These are phyloP conservation scores for Phalacrocorax aristotelis DNA, from an alignment of 2,113 vertebrate genomes.

Conservation along the genomic window DNA sequence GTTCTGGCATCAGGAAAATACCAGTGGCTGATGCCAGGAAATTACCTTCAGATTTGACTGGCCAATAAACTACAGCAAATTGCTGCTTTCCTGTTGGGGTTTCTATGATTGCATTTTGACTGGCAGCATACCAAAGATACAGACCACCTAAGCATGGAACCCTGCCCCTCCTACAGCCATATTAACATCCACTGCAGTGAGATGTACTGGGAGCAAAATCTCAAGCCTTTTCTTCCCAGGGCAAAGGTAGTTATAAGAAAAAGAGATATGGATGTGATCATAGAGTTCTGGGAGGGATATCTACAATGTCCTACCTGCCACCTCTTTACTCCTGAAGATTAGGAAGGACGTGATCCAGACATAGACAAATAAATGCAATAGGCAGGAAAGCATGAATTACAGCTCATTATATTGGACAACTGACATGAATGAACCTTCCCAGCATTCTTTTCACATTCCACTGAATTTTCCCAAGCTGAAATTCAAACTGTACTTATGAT, in stretches of 20 bases:
- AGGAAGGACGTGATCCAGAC: background rate
- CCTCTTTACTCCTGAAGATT: background rate
- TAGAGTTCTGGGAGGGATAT: background rate
- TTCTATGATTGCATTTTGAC: conserved; percentile 33
- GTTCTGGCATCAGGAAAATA: background rate
- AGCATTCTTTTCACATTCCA: background rate
- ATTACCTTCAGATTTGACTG: conserved; percentile 12
- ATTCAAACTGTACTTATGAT: background rate
- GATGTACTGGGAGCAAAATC: background rate
- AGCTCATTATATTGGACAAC: background rate
- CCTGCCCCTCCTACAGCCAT: background rate
- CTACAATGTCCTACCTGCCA: background rate
- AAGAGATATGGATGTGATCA: background rate
- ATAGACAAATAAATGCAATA: background rate
- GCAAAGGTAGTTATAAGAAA: background rate
- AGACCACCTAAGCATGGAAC: background rate
- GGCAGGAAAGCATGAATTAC: background rate
- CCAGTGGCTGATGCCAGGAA: conserved; percentile 6
- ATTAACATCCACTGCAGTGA: background rate
- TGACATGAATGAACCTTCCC: background rate
- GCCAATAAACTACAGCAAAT: conserved; percentile 17
- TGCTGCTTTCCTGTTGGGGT: conserved; percentile 36
- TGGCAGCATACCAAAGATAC: conserved; percentile 46
- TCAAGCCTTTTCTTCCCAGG: background rate
- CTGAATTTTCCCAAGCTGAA: background rate